phyloP scores from a whole-genome alignment of 2,113 vertebrate species.

The Peromyscus californicus region DNA sequence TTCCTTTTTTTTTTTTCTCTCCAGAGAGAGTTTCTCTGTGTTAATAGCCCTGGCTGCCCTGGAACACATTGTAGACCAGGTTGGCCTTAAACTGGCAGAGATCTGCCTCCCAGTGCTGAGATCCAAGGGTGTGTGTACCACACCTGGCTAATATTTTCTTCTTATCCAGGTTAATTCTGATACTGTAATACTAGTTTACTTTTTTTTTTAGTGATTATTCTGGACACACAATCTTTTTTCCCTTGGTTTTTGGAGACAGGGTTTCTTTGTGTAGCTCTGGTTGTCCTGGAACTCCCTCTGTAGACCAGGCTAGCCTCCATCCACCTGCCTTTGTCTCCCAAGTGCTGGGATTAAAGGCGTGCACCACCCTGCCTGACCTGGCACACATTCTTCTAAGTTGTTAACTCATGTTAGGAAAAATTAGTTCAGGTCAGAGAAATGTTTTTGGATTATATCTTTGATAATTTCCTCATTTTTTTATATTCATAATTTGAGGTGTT shows the following conservation, averaged over 20 bases:
- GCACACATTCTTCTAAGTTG: not conserved
- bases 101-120: too few relatives aligned
- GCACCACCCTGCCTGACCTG: not conserved
- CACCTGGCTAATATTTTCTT: not conserved
- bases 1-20: too few relatives aligned
- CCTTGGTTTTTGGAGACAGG: not conserved
- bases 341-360: not conserved
- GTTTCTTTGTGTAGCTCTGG: not conserved
- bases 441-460: not conserved
- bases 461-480: not conserved
- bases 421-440: not conserved
- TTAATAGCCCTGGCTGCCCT: not conserved
- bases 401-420: not conserved
- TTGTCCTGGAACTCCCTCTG: not conserved
- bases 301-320: not conserved
- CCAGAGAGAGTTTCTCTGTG: too few relatives aligned
- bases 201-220: not conserved
- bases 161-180: not conserved
- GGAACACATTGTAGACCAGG: not conserved
- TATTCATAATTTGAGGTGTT: not conserved
- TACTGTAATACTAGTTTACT: not conserved
- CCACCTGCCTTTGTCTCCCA: not conserved
- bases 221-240: too few relatives aligned
- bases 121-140: too few relatives aligned
- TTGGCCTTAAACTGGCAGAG: not conserved